These are phyloP conservation scores for Temnothorax longispinosus DNA, from an alignment of 1,140 invertebrate genomes.

Conservation along the genomic window DNA sequence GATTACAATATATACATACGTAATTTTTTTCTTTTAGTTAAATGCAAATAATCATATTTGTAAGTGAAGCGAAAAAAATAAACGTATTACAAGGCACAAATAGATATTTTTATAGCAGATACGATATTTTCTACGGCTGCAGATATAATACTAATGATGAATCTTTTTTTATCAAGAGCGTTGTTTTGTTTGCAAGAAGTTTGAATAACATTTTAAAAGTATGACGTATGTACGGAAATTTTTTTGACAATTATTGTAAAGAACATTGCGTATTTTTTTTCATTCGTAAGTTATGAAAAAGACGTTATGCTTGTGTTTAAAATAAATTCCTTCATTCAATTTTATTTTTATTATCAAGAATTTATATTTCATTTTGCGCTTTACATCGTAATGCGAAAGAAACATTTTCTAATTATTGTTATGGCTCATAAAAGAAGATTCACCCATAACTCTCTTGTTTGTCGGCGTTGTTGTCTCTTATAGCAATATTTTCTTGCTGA, in stretches of 20 bases:
- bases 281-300: not conserved
- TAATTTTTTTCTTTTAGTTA: not conserved
- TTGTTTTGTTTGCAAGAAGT: not conserved
- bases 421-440: slow-evolving; percentile 34
- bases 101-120: not conserved
- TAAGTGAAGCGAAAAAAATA: not conserved
- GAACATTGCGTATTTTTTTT: not conserved
- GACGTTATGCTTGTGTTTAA: not conserved
- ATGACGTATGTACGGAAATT: not conserved
- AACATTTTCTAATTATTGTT: slow-evolving; percentile 52
- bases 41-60: not conserved
- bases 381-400: not conserved
- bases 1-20: not conserved
- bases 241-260: not conserved
- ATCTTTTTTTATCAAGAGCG: not conserved
- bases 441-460: not conserved
- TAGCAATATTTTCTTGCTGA: slow-evolving; percentile 16
- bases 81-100: not conserved
- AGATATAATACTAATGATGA: not conserved
- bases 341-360: not conserved
- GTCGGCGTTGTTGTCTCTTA: not conserved
- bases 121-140: not conserved
- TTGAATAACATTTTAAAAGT: not conserved
- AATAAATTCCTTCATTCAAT: not conserved
- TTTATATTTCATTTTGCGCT: slow-evolving; percentile 3